Evolutionary conservation across 2,113 vertebrate genomes (phyloP).

Genomic region (Oceanodroma tethys): DNA sequence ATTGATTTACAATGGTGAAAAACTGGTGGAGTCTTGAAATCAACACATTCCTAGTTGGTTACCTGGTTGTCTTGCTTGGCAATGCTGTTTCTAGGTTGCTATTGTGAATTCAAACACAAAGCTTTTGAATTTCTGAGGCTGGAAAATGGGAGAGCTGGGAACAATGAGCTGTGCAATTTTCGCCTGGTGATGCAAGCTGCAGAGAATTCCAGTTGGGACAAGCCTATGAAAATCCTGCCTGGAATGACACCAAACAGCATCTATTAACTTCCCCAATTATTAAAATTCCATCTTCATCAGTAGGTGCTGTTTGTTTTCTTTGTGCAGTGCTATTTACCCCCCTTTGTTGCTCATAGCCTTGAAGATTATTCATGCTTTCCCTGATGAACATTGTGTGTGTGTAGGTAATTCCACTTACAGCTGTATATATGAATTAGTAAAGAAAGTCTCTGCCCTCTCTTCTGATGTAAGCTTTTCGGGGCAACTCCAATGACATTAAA

Average conservation of each 20-base stretch:
- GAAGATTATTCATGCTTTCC: neutral
- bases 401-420: neutral
- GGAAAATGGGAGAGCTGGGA: neutral
- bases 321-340: neutral
- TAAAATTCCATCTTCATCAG: neutral
- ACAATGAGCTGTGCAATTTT: constrained; percentile 6
- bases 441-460: neutral
- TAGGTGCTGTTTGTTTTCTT: neutral
- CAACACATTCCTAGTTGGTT: neutral
- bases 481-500: neutral
- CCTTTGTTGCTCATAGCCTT: neutral
- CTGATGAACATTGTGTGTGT: neutral
- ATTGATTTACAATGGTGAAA: neutral
- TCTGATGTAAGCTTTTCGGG: neutral
- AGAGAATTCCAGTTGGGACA: neutral
- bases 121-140: neutral
- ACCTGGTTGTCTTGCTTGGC: neutral
- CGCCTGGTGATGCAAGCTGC: neutral
- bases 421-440: neutral
- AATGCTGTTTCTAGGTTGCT: neutral
- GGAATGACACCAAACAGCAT: neutral
- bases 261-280: neutral
- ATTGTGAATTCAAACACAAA: neutral
- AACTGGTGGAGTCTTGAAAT: neutral
- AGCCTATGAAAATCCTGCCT: neutral